Conservation (phyloP, 2,113 vertebrate species). For the Microcebus jonahi region DNA sequence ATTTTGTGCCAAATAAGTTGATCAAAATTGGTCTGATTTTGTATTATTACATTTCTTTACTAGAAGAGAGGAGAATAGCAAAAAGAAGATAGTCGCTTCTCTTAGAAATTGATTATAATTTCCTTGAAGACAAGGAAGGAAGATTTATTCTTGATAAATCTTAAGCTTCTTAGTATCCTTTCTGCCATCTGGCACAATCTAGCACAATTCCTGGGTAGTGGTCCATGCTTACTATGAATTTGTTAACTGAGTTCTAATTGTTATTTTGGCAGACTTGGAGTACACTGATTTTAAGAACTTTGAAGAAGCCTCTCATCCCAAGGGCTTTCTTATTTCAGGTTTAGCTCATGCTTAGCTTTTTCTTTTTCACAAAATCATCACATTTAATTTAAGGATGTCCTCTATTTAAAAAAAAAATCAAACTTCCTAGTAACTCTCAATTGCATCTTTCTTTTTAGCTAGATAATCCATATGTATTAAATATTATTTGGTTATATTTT, state of each 20-base stretch:
- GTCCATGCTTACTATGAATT: background rate
- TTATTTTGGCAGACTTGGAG: background rate
- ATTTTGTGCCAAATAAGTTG: background rate
- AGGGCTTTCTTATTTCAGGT: background rate
- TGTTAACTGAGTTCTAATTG: conserved; percentile 23
- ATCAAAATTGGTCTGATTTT: background rate
- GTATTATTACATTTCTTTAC: background rate
- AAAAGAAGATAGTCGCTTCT: background rate
- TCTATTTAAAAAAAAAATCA: conserved; percentile 1
- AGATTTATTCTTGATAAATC: too few relatives aligned
- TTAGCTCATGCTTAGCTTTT: background rate
- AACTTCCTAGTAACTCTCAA: background rate
- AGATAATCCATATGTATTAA: background rate
- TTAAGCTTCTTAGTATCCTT: background rate
- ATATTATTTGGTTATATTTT: background rate
- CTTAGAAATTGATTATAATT: background rate
- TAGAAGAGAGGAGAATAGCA: background rate
- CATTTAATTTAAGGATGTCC: background rate
- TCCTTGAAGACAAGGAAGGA: background rate
- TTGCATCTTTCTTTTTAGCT: background rate
- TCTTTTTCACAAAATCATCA: background rate
- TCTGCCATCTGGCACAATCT: background rate
- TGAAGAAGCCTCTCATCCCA: background rate
- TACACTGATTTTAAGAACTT: background rate
- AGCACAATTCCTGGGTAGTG: background rate